Evolutionary conservation across 2,888 invertebrate genomes (phyloP).

Genomic region (Brenthis ino): DNA sequence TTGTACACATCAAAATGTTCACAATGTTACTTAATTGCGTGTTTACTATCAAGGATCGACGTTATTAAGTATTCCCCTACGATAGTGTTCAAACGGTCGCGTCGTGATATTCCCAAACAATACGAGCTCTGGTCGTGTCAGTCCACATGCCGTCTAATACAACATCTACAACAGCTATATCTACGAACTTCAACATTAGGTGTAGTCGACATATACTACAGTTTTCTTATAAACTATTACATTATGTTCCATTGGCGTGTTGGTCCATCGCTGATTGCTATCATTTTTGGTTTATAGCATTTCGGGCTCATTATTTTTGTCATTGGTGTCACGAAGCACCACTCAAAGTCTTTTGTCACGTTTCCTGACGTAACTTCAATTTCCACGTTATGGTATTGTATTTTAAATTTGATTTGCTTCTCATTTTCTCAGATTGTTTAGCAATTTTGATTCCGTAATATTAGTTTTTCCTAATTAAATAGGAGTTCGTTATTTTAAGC

Average conservation of each 20-base stretch:
- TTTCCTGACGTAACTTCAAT: constrained; percentile 61
- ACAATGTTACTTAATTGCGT: constrained; percentile 54
- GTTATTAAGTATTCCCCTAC: constrained; percentile 51
- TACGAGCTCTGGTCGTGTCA: constrained; percentile 59
- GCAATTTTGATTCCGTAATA: not conserved
- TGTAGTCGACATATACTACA: not conserved
- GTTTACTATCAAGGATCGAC: constrained; percentile 47
- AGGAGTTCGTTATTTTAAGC: not conserved
- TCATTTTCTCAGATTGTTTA: not conserved
- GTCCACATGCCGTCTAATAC: constrained; percentile 50
- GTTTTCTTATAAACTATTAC: constrained; percentile 7
- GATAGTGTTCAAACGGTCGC: constrained; percentile 54
- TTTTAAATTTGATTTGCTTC: not conserved
- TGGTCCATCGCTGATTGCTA: constrained; percentile 49
- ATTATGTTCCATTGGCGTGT: constrained; percentile 16
- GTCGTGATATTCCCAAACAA: constrained; percentile 69
- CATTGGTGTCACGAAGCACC: constrained; percentile 58
- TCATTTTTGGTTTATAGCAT: constrained; percentile 58
- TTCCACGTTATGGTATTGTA: constrained; percentile 50
- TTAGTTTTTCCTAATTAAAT: not conserved
- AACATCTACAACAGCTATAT: not conserved
- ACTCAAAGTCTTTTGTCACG: constrained; percentile 62
- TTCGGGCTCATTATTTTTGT: constrained; percentile 63
- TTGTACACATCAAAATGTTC: too few relatives aligned
- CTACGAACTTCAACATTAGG: constrained; percentile 7